Conservation (phyloP, 2,113 vertebrate genomes). For the Eclectus roratus region DNA sequence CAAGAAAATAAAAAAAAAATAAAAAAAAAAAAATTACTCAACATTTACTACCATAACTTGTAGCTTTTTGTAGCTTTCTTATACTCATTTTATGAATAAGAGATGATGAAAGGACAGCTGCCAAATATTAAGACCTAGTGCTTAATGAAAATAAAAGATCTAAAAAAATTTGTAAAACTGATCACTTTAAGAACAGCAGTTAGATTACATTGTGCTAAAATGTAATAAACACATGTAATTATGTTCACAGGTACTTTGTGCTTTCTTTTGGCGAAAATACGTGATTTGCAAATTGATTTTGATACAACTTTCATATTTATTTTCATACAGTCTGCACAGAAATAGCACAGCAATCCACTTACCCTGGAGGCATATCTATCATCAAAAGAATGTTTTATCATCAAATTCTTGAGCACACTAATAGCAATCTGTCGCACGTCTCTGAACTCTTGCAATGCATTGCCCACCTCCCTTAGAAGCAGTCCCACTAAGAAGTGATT, state of each 20-base stretch:
- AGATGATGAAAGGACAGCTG: neutral
- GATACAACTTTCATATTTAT: neutral
- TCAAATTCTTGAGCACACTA: slow-evolving; percentile 93
- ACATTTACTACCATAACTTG: neutral
- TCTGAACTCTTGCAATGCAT: slow-evolving; percentile 90
- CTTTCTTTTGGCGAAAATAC: neutral
- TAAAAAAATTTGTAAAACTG: neutral
- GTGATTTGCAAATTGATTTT: neutral
- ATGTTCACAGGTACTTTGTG: neutral
- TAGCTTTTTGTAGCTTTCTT: neutral
- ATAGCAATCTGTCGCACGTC: slow-evolving; percentile 91
- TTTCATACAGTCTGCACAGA: neutral
- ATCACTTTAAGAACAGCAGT: neutral
- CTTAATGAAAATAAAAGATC: neutral
- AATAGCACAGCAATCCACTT: neutral
- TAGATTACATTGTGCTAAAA: neutral
- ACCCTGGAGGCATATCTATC: slow-evolving; percentile 92
- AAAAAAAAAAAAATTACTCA: neutral
- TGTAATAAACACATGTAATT: neutral
- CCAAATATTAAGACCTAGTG: neutral
- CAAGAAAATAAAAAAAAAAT: neutral
- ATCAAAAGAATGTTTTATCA: slow-evolving; percentile 97
- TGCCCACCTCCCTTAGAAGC: slow-evolving; percentile 89
- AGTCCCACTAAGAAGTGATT: slow-evolving; percentile 97
- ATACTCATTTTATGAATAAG: neutral